Base-by-base conservation (phyloP, 2,797 vertebrate genomes). In the Salarias fasciatus region DNA sequence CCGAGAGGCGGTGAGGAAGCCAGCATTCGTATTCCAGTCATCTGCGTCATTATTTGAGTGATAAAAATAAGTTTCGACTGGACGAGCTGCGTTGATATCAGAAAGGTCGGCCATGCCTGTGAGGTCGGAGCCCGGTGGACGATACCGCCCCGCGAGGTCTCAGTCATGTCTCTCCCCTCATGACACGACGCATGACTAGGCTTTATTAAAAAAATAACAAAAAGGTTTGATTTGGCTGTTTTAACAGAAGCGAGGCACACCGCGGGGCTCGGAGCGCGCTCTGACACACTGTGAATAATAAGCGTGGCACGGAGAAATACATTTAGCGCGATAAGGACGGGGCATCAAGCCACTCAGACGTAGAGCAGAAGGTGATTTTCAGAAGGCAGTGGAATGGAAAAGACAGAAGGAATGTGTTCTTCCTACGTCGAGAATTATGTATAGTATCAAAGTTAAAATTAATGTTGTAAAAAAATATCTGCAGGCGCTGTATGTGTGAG, bases 171-270 rank as follows among this genome's bases (percentile, higher is more conserved):
- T 11, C 43, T 51, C 43, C 13, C 5, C 45, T 15, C 6, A 29
- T 63, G 70, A 73, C 58, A 77, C 59, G 46, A 69, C 79, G 38
- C 18, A 63, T 40, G 77, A 65, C 50, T 28, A 15, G 38, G 48
- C 43, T 72, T 84, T 72, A 60, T 79, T 76, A 58, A 81, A 77
- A 69, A 67, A 73, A 53, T 9, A 62, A 45, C n/a, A 1, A 3
- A 36, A 45, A 59, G 44, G 44, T 70, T 66, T 62, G 48, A 70
- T 68, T 63, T 14, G 56, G 47, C 60, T 60, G 53, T 58, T 75
- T 72, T 51, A 74, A 72, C 45, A 41, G 2, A 14, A 35, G 38
- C 2, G 3, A 49, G 54, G 54, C 55, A 38, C 0, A 29, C 63
- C 48, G 52, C 18, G 9, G 61, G 63, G 53, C 66, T 80, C 30